Evolutionary conservation across 2,113 vertebrate species (phyloP), one percentile per base, ranked within the genome.

Genomic region (Euleptes europaea): DNA sequence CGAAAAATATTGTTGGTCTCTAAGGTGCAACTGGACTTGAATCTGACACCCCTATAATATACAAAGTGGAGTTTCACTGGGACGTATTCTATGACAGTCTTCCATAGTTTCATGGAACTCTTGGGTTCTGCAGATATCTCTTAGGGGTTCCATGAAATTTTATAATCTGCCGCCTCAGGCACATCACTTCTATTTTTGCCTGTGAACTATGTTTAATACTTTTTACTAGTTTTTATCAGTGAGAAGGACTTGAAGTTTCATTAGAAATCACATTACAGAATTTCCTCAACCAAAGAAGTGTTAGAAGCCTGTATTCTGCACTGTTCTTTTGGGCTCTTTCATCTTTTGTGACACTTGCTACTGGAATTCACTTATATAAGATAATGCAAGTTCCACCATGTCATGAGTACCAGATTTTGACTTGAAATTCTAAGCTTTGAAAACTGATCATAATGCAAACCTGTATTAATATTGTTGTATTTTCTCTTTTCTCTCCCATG

Each of bases 401-500:
- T 31, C 12, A 11, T 42, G 26, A 47, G 23, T 70, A 70, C 33
- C 3, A 33, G 66, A 28, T 71, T 71, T 33, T 81, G 33, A 38
- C 4, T 78, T 44, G 17, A 70, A 69, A 51, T 8, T 76, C 28
- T 66, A 4, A 51, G 44, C n/a, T 79, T 80, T 79, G 38, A 84
- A 83, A 78, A 78, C 8, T 60, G 66, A n/a, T 86, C 1, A 38
- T 75, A 11, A 67, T 87, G 19, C 38, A 86, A 82, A 78, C 21
- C 1, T 2, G 21, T 82, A 90, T 92, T 96, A 31, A 89, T 88
- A 93, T 35, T 85, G 72, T 65, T 91, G 33, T 31, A 60, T 2
- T 93, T 84, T 94, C 90, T 83, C 91, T 90, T 91, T 78, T 70
- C 38, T 49, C 70, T 88, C 84, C 91, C 91, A 96, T 94, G 94